These are phyloP conservation scores for Catalaphyllia jardinei DNA, from an alignment of 64 coral and sea anemone species.

Conservation along the genomic window DNA sequence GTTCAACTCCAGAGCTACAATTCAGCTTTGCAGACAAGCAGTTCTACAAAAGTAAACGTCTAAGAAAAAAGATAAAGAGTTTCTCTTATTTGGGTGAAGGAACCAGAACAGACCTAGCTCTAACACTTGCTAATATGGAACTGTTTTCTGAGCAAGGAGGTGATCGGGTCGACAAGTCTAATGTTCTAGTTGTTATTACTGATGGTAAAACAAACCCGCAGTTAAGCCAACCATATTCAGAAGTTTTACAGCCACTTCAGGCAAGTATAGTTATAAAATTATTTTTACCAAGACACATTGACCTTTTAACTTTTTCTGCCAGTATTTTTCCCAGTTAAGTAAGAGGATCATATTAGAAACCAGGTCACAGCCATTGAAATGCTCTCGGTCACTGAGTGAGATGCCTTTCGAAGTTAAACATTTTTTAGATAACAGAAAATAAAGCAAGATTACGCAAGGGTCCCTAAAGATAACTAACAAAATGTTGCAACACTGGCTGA, in stretches of 20 bases:
- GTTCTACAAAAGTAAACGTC: background rate
- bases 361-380: too few relatives aligned
- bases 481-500: too few relatives aligned
- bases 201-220: background rate
- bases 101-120: conserved; percentile 31
- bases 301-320: too few relatives aligned
- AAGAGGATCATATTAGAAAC: too few relatives aligned
- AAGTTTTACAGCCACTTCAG: conserved; percentile 4
- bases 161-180: background rate
- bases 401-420: too few relatives aligned
- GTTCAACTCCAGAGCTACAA: background rate
- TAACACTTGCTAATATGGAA: background rate
- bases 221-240: conserved; percentile 31
- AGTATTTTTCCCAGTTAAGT: too few relatives aligned
- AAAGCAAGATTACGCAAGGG: too few relatives aligned
- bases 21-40: conserved; percentile 29
- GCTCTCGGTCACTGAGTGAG: too few relatives aligned
- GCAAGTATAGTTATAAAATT: background rate
- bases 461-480: too few relatives aligned
- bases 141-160: conserved; percentile 9
- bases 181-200: conserved; percentile 49
- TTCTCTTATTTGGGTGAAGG: conserved; percentile 5
- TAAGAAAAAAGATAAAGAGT: background rate
- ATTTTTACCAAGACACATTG: too few relatives aligned
- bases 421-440: too few relatives aligned